Percentiles rank a stretch among this genome's conserved stretches.
These are phyloP conservation scores for Prinia subflava DNA, from an alignment of 2,113 vertebrate species.

Conservation along the genomic window DNA sequence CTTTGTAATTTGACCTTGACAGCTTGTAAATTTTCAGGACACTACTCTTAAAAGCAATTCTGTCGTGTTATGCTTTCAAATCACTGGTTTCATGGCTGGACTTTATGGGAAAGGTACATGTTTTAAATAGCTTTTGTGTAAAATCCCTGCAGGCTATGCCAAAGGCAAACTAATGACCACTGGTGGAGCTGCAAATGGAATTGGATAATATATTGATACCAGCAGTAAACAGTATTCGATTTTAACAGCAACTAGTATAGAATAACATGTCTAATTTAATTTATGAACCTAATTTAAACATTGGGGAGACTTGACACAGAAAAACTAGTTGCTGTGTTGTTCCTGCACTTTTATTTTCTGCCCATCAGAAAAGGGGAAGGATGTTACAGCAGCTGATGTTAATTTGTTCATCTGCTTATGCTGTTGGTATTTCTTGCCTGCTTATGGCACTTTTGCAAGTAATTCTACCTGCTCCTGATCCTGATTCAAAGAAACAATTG, in stretches of 20 bases:
- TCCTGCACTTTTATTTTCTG: background rate
- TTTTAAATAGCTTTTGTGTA: background rate
- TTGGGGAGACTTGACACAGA: background rate
- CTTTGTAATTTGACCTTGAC: background rate
- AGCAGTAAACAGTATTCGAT: conserved; percentile 12
- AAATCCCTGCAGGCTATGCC: background rate
- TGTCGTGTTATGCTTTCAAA: background rate
- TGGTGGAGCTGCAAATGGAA: conserved; percentile 4
- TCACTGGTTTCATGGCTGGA: background rate
- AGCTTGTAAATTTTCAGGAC: background rate
- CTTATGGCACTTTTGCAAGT: background rate
- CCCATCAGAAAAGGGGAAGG: background rate
- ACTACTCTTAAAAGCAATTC: background rate
- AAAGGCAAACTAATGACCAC: conserved; percentile 12
- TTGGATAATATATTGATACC: background rate
- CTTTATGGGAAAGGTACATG: background rate
- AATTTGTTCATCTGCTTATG: background rate
- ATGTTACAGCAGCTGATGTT: background rate
- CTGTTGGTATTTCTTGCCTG: background rate
- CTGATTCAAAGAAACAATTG: background rate
- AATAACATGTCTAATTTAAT: conserved; percentile 41
- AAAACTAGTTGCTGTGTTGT: background rate
- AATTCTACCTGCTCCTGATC: background rate
- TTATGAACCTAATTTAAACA: conserved; percentile 15
- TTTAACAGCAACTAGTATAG: conserved; percentile 10